A percentile compares a stretch with the other conserved stretches of the same genome.
Evolutionary conservation across 2,797 vertebrate genomes (phyloP).

Genomic region (Fistularia tabacaria): DNA sequence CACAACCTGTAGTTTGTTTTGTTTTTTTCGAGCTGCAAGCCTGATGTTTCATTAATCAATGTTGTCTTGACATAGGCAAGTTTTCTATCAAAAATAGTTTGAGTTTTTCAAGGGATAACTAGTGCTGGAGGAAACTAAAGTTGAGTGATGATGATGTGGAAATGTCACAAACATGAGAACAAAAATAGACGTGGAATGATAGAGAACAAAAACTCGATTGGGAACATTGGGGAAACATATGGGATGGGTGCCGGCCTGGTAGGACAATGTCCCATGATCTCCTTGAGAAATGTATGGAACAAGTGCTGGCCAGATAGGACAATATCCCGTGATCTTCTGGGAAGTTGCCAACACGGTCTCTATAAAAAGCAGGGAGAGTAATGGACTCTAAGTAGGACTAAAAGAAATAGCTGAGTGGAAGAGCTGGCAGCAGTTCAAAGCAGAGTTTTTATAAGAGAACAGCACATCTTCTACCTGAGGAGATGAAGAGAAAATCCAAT

Average conservation of each 20-base stretch:
- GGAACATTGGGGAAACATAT: neutral
- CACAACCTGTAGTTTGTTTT: no score
- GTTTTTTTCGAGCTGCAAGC: no score
- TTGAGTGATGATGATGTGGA: no score
- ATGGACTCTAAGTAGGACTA: constrained; percentile 61
- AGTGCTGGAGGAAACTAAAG: no score
- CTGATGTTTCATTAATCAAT: no score
- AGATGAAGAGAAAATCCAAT: constrained; percentile 38
- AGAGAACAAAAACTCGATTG: neutral
- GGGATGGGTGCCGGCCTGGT: neutral
- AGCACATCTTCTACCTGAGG: constrained; percentile 39
- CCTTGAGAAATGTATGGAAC: constrained; percentile 20
- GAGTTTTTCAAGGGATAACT: no score
- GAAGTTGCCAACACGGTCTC: constrained; percentile 51
- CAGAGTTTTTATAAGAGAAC: constrained; percentile 42
- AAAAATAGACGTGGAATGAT: no score
- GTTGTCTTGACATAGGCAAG: no score
- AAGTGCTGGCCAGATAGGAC: constrained; percentile 33
- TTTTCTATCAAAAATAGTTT: no score
- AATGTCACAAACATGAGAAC: no score
- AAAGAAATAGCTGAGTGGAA: constrained; percentile 45
- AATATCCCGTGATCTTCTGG: constrained; percentile 45
- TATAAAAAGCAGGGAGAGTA: constrained; percentile 64
- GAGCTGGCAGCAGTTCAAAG: constrained; percentile 57
- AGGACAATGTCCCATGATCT: no score